Conservation (phyloP, 2,888 invertebrate genomes). For the Plebejus anna region DNA sequence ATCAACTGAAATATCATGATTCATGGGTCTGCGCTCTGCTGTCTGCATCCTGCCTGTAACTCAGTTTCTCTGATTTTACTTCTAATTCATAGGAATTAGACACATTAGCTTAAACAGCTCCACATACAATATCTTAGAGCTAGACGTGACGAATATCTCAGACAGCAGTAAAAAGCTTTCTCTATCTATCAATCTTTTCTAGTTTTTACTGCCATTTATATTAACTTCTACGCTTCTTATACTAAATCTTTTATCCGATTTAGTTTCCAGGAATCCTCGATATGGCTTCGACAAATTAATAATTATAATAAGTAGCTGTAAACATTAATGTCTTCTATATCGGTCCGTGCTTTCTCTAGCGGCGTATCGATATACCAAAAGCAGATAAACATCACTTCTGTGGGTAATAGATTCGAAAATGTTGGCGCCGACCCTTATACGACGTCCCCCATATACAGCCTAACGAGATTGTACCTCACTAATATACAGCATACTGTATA, state of each 20-base stretch:
- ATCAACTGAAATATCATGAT: no score
- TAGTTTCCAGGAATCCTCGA: neutral
- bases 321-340: neutral
- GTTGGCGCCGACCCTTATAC: constrained; percentile 19
- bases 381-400: neutral
- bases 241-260: neutral
- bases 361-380: neutral
- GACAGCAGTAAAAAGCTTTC: no score
- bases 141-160: no score
- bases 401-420: neutral
- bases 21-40: no score
- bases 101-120: no score
- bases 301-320: neutral
- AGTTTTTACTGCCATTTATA: no score
- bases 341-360: neutral
- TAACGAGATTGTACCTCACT: neutral
- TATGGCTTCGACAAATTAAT: neutral
- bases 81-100: no score
- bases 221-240: no score
- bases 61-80: no score
- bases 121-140: no score
- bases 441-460: neutral
- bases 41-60: no score
- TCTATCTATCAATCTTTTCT: no score
- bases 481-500: neutral